Conservation (phyloP, 2,888 invertebrate genomes). For the Stenolophus ochropezus region DNA sequence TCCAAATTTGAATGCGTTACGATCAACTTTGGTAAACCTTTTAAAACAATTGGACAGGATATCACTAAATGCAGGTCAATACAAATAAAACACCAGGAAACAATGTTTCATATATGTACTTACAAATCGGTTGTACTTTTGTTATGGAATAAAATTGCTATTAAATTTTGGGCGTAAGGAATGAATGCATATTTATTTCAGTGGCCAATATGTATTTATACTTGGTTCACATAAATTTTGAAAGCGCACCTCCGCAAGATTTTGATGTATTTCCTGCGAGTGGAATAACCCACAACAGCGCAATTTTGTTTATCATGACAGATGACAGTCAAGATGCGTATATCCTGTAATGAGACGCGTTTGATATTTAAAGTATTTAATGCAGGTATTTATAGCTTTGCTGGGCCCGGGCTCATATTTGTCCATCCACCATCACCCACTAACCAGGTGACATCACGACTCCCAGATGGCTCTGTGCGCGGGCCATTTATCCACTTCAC, state of each 20-base stretch:
- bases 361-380: conserved; percentile 57
- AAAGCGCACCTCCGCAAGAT: neutral
- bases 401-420: conserved; percentile 8
- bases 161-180: no score
- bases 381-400: conserved; percentile 55
- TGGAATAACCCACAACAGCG: neutral
- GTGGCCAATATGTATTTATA: neutral
- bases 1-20: no score
- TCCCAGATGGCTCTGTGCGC: conserved; percentile 16
- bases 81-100: no score
- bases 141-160: no score
- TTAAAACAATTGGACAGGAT: no score
- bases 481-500: conserved; percentile 32
- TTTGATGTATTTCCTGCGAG: neutral
- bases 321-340: conserved; percentile 46
- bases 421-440: conserved; percentile 11
- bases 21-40: no score
- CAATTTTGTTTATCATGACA: conserved; percentile 54
- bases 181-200: no score
- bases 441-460: conserved; percentile 12
- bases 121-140: no score
- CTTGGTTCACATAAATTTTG: neutral
- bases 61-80: no score
- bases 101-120: no score
- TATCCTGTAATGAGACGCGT: conserved; percentile 51